These are phyloP conservation scores for Camponotus vicinus DNA, from an alignment of 1,140 invertebrate species.

Conservation along the genomic window DNA sequence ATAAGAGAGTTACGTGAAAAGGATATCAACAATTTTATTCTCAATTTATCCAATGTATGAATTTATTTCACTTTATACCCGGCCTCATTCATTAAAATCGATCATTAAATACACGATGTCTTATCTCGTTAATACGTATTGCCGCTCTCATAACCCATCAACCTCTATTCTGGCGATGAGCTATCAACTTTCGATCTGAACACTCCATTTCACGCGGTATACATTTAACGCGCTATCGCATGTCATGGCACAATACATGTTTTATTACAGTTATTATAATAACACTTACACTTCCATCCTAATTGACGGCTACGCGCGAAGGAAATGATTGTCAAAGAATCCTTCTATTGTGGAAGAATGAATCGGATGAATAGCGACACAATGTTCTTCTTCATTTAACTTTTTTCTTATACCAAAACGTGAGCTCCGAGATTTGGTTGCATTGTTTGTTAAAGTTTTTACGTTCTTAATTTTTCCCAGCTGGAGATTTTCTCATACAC, in stretches of 20 bases:
- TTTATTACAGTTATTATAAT: conserved; percentile 5
- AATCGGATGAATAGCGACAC: neutral
- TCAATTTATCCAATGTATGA: neutral
- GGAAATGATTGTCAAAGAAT: neutral
- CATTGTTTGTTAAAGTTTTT: neutral
- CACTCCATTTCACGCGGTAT: conserved; percentile 51
- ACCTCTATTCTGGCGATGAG: conserved; percentile 44
- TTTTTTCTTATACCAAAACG: neutral
- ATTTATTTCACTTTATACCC: conserved; percentile 7
- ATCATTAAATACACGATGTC: neutral
- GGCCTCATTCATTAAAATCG: neutral
- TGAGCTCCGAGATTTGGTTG: neutral
- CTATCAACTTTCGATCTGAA: conserved; percentile 54
- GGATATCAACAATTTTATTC: neutral
- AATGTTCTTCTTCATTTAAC: neutral
- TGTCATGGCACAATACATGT: neutral
- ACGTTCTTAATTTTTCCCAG: neutral
- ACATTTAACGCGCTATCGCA: conserved; percentile 25
- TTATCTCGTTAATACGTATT: conserved; percentile 36
- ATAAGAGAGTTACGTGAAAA: neutral
- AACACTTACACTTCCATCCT: conserved; percentile 12
- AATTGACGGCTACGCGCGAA: conserved; percentile 1
- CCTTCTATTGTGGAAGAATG: neutral
- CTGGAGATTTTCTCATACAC: neutral
- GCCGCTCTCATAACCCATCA: conserved; percentile 42